Base-by-base conservation (phyloP, 2,113 vertebrate species). In the Camarhynchus parvulus region DNA sequence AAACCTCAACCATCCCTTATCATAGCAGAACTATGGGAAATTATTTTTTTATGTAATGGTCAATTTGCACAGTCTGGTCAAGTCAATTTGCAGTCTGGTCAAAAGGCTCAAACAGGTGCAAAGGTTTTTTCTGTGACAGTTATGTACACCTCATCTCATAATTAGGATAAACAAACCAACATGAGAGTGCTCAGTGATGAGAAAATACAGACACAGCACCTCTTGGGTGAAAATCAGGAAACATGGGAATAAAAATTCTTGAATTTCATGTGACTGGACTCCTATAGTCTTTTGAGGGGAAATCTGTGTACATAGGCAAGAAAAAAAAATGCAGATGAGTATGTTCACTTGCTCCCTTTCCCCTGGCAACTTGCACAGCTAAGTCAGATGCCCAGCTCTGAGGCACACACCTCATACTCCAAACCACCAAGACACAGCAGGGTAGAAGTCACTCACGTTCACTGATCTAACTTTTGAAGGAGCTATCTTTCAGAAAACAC, bases 121-220 rank as follows among this genome's bases (percentile, higher is more conserved):
- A n/a, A 58, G 17, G 9, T 18, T 15, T 91, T 69, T 44, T 35
- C 33, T 1, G 0, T 49, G 22, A 62, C 17, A 74, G 7, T 33
- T 4, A 0, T 5, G 6, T 21, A 23, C 5, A 42, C 1, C 2
- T 4, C 12, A 27, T 46, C 52, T 75, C 33, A 30, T 31, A 80
- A 56, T 31, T 12, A 69, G 27, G 13, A 77, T 55, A 49, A 80
- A 66, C 13, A 83, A 77, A 69, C 3, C 33, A 44, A 69, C 3
- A 33, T 6, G 2, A 0, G 3, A 69, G 44, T 3, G 49, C 18
- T 80, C 14, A 55, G 33, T 15, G 13, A 56, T 73, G 24, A 83
- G 39, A 0, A 6, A 24, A 66, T 1, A 21, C 11, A 83, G 41
- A 59, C 1, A 3, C 12, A 11, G 18, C 0, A 0, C 35, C 27